Evolutionary conservation across 2,113 vertebrate genomes (phyloP).

Genomic region (Uropsilus gracilis): DNA sequence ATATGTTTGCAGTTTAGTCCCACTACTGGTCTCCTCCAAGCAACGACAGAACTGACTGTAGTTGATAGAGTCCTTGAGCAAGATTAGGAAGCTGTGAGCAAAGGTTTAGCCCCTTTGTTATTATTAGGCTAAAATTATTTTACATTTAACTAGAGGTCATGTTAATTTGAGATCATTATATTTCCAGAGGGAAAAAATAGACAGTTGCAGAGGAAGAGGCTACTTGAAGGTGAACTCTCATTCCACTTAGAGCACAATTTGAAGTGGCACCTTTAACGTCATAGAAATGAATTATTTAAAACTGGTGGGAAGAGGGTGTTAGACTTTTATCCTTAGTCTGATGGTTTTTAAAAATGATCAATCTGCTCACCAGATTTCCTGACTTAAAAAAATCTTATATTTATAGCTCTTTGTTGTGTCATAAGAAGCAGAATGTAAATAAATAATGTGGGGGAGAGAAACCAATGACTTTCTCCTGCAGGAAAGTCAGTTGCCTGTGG

Average conservation of each 20-base stretch:
- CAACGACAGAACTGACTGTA: neutral
- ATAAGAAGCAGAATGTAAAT: slow-evolving; percentile 55
- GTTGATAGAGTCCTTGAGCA: neutral
- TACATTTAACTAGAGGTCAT: neutral
- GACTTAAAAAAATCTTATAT: slow-evolving; percentile 39
- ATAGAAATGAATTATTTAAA: slow-evolving; percentile 63
- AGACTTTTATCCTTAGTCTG: slow-evolving; percentile 50
- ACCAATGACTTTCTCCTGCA: neutral
- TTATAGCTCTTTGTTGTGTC: slow-evolving; percentile 56
- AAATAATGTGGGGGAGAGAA: neutral
- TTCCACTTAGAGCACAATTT: slow-evolving; percentile 12
- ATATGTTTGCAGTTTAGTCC: neutral
- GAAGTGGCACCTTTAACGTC: neutral
- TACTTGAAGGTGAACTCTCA: neutral
- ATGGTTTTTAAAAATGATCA: slow-evolving; percentile 9
- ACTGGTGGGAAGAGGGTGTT: slow-evolving; percentile 54
- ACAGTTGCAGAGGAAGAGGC: neutral
- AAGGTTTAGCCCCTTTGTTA: neutral
- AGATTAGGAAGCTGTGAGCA: neutral
- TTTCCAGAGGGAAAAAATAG: neutral
- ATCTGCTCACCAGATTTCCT: slow-evolving; percentile 70
- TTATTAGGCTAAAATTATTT: neutral
- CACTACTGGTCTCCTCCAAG: neutral
- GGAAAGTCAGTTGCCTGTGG: neutral
- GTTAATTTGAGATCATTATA: neutral